Evolutionary conservation across 1,140 invertebrate species (phyloP).

Genomic region (Hestina assimilis): DNA sequence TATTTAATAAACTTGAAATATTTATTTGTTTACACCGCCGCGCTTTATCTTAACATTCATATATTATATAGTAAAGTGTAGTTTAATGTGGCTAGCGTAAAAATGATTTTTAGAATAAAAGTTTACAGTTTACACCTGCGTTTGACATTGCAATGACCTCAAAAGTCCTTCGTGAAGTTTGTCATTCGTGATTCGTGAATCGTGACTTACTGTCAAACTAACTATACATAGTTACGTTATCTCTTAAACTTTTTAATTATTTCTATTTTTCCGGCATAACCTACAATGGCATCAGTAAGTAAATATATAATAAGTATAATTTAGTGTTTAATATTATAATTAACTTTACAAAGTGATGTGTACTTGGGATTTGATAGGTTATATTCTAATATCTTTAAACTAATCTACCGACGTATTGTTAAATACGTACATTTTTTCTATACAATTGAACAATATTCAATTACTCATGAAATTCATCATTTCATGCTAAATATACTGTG

Average conservation of each 20-base stretch:
- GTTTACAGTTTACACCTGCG: too few relatives aligned
- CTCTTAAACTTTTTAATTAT: conserved; percentile 4
- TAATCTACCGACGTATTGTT: neutral
- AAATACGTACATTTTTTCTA: too few relatives aligned
- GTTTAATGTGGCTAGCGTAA: conserved; percentile 28
- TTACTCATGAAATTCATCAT: too few relatives aligned
- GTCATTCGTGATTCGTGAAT: too few relatives aligned
- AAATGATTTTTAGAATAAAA: conserved; percentile 41
- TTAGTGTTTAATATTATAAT: neutral
- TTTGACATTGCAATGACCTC: conserved; percentile 67
- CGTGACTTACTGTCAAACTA: conserved; percentile 53
- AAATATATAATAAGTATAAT: neutral
- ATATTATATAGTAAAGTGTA: too few relatives aligned
- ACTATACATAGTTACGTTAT: conserved; percentile 2
- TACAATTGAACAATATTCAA: too few relatives aligned
- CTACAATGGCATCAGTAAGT: conserved; percentile 47
- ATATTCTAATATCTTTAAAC: neutral
- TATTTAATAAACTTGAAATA: too few relatives aligned
- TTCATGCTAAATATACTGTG: too few relatives aligned
- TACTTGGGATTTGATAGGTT: neutral
- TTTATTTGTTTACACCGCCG: too few relatives aligned
- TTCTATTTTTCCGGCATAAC: conserved; percentile 1
- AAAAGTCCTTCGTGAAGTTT: conserved; percentile 42
- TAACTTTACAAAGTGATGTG: neutral
- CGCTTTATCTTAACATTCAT: too few relatives aligned